Conservation (phyloP, 2,113 vertebrate genomes). For the Urocynchramus pylzowi region DNA sequence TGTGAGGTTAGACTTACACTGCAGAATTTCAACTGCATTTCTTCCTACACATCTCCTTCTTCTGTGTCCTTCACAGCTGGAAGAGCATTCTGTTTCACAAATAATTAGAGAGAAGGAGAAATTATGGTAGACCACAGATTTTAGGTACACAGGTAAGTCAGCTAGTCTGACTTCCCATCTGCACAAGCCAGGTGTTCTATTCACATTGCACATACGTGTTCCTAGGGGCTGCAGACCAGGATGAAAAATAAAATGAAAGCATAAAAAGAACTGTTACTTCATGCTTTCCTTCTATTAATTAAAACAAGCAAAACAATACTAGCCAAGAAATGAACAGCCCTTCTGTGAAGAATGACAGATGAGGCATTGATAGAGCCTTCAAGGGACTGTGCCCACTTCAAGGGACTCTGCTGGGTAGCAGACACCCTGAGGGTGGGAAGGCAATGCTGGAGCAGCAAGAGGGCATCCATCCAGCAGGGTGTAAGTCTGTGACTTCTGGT, state of each 20-base stretch:
- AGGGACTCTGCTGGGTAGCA: background rate
- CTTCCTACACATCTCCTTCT: background rate
- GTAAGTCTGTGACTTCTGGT: background rate
- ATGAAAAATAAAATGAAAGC: background rate
- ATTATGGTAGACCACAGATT: background rate
- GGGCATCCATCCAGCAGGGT: background rate
- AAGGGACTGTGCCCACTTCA: background rate
- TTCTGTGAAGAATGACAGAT: background rate
- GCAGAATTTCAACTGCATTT: background rate
- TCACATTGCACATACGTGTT: background rate
- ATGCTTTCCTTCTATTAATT: background rate
- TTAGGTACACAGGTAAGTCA: background rate
- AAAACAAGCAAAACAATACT: background rate
- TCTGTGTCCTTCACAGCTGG: background rate
- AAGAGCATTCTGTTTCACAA: background rate
- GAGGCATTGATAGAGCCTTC: background rate
- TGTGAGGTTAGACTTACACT: background rate
- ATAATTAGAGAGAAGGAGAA: background rate
- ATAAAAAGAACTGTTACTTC: background rate
- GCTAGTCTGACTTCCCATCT: background rate
- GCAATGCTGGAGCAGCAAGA: background rate
- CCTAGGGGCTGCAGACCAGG: background rate
- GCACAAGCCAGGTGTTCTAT: background rate
- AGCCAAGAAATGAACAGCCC: background rate
- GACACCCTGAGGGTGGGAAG: background rate